These are phyloP conservation scores for Engystomops pustulosus DNA, from an alignment of 2,113 vertebrate species.

Conservation along the genomic window DNA sequence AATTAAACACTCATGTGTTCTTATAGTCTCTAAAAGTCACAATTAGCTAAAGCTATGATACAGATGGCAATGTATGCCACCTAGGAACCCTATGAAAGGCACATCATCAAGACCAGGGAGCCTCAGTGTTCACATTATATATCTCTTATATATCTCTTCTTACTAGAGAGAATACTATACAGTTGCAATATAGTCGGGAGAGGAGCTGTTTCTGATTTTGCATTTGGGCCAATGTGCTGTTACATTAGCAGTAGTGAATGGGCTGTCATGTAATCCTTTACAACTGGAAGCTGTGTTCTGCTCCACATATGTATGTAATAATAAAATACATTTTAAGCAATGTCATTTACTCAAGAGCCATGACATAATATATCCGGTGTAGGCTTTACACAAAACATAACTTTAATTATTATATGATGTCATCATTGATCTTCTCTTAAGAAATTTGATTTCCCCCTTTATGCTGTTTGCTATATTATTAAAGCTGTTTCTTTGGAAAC, in stretches of 20 bases:
- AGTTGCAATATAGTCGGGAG: too few species aligned
- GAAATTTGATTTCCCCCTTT: neutral
- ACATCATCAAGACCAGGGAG: too few species aligned
- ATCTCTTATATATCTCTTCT: too few species aligned
- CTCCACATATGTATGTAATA: neutral
- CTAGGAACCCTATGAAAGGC: too few species aligned
- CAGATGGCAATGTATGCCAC: too few species aligned
- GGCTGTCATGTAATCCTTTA: neutral
- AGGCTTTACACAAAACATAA: neutral
- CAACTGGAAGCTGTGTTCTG: neutral
- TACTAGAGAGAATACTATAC: too few species aligned
- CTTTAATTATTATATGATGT: conserved; percentile 15
- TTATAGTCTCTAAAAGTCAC: too few species aligned
- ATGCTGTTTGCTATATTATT: neutral
- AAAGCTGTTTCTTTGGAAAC: conserved; percentile 68
- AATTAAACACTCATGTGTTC: too few species aligned
- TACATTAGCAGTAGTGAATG: neutral
- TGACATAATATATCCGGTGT: neutral
- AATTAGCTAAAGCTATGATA: too few species aligned
- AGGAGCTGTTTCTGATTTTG: too few species aligned
- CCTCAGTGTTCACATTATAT: too few species aligned
- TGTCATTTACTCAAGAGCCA: neutral
- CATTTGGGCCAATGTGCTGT: too few species aligned
- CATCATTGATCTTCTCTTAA: neutral
- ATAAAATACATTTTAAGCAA: neutral